phyloP scores from a whole-genome alignment of 2,113 vertebrate genomes.

The Alectura lathami region DNA sequence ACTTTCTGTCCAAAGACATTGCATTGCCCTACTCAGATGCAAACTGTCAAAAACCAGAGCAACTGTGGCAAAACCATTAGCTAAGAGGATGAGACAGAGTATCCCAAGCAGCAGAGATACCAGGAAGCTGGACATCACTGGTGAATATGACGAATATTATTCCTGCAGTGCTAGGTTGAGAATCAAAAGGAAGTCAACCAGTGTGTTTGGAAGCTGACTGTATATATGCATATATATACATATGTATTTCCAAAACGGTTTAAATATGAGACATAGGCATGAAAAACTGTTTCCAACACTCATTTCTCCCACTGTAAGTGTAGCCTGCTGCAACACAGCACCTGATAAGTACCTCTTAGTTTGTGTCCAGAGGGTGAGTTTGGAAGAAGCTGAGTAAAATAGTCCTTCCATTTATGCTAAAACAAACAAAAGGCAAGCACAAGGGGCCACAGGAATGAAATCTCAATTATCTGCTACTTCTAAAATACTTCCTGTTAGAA shows the following conservation, averaged over 20 bases:
- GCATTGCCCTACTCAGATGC: not conserved
- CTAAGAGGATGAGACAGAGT: not conserved
- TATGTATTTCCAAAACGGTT: not conserved
- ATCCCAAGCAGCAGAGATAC: not conserved
- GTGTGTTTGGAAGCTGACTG: not conserved
- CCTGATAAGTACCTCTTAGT: not conserved
- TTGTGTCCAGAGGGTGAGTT: not conserved
- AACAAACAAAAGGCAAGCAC: conserved; percentile 65
- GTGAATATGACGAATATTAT: not conserved
- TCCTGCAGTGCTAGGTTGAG: not conserved
- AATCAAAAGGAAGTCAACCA: not conserved
- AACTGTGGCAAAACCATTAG: not conserved
- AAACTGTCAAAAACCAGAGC: not conserved
- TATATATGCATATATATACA: too few relatives aligned
- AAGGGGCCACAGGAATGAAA: conserved; percentile 70
- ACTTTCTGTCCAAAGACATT: not conserved
- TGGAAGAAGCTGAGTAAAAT: not conserved
- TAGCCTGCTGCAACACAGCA: not conserved
- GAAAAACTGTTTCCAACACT: not conserved
- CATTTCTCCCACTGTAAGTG: not conserved
- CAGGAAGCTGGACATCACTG: not conserved
- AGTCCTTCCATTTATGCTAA: not conserved
- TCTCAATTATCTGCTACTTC: conserved; percentile 71
- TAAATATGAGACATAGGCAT: not conserved
- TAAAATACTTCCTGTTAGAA: conserved; percentile 76